A percentile compares a stretch with the other conserved stretches of the same genome.
Evolutionary conservation across 1,140 invertebrate genomes (phyloP).

Genomic region (Drosophila prosaltans): DNA sequence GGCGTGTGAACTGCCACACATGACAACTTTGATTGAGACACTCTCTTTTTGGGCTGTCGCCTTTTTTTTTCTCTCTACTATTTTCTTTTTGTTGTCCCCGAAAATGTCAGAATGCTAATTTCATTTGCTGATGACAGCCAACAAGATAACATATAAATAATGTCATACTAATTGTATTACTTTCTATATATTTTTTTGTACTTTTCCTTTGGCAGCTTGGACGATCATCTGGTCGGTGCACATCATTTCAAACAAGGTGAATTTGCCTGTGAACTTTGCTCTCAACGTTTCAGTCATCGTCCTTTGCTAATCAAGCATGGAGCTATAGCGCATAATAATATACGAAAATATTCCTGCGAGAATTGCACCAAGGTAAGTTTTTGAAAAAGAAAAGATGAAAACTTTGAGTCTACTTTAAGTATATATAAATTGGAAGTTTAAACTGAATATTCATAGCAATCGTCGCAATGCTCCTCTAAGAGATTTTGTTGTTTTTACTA

Average conservation of each 20-base stretch:
- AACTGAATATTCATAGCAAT: no score
- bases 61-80: not conserved
- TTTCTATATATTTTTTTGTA: slow-evolving; percentile 31
- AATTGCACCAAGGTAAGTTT: slow-evolving; percentile 93
- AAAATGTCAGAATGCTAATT: slow-evolving; percentile 65
- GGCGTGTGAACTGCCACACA: slow-evolving; percentile 76
- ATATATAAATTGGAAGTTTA: no score
- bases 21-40: slow-evolving; percentile 67
- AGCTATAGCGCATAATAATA: slow-evolving; percentile 90
- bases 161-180: slow-evolving; percentile 8
- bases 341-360: slow-evolving; percentile 94
- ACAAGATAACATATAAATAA: slow-evolving; percentile 41
- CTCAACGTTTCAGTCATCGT: slow-evolving; percentile 91
- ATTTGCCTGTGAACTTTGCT: slow-evolving; percentile 93
- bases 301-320: slow-evolving; percentile 92
- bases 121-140: slow-evolving; percentile 64
- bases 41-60: not conserved
- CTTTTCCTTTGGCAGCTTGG: slow-evolving; percentile 86
- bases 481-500: no score
- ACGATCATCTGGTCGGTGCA: slow-evolving; percentile 90
- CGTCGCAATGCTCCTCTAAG: no score
- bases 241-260: slow-evolving; percentile 91
- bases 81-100: slow-evolving; percentile 1
- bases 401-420: no score
- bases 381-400: no score